Evolutionary conservation across 2,113 vertebrate genomes (phyloP).

Genomic region (Sapajus apella): DNA sequence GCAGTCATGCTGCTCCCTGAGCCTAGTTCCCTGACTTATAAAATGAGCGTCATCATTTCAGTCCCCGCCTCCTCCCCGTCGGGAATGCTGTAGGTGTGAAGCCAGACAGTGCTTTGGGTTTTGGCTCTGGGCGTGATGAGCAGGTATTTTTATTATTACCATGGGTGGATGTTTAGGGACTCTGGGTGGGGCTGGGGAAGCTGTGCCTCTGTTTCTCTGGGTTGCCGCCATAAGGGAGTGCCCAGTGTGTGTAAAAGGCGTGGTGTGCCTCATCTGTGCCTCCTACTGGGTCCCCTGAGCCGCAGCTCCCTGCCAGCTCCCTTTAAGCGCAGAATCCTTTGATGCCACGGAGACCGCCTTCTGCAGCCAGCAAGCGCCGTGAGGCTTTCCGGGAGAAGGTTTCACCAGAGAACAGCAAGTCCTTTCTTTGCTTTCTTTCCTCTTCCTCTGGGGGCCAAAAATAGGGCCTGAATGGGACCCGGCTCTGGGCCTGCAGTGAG

Average conservation of each 20-base stretch:
- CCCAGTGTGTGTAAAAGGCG: not conserved
- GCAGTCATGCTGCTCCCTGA: not conserved
- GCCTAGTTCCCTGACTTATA: not conserved
- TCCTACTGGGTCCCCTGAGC: not conserved
- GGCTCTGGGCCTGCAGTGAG: slow-evolving; percentile 10
- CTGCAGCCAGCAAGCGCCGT: not conserved
- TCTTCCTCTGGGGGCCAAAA: slow-evolving; percentile 73
- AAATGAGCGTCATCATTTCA: not conserved
- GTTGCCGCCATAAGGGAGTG: not conserved
- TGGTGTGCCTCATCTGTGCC: not conserved
- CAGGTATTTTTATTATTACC: fast-evolving
- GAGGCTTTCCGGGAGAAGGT: slow-evolving; percentile 27
- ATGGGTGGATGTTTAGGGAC: not conserved
- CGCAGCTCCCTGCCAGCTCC: not conserved
- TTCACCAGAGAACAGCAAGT: slow-evolving; percentile 62
- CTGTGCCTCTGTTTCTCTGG: not conserved
- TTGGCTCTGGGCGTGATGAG: not conserved
- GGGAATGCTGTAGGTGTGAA: not conserved
- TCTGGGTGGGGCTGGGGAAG: not conserved
- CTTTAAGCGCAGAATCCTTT: not conserved
- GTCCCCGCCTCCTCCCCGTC: not conserved
- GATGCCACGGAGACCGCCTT: not conserved
- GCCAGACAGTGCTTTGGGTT: not conserved
- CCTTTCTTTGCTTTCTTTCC: slow-evolving; percentile 80
- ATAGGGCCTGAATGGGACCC: slow-evolving; percentile 70